These are phyloP conservation scores for Sipha maydis DNA, from an alignment of 2,888 invertebrate species.

Conservation along the genomic window DNA sequence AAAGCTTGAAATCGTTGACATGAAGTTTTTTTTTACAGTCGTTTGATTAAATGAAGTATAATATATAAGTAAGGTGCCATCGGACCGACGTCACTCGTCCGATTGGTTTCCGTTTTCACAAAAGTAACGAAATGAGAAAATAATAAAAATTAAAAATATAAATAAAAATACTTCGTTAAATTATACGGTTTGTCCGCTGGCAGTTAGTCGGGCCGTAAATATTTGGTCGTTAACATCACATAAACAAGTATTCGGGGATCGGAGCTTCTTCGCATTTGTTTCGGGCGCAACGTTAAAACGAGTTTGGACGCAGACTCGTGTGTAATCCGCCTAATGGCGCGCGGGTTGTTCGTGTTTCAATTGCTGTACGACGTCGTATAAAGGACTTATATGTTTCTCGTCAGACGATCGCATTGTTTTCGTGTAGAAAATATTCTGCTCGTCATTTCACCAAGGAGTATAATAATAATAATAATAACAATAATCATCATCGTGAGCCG, in stretches of 20 bases:
- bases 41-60: too few relatives aligned
- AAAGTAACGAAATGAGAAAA: background rate
- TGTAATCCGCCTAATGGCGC: background rate
- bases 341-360: background rate
- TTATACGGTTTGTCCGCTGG: background rate
- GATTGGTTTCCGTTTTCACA: conserved; percentile 9
- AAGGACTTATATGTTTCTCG: background rate
- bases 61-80: too few relatives aligned
- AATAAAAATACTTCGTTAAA: conserved; percentile 4
- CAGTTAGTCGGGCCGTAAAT: background rate
- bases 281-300: background rate
- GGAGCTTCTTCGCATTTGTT: background rate
- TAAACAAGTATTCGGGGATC: background rate
- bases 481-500: background rate
- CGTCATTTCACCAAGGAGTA: conserved; percentile 1
- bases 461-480: background rate
- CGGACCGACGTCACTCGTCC: background rate
- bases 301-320: background rate
- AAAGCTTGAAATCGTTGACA: background rate
- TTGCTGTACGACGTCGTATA: background rate
- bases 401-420: background rate
- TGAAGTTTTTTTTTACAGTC: too few relatives aligned
- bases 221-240: conserved; percentile 11
- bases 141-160: background rate
- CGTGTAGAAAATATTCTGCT: background rate